These are phyloP conservation scores for Anguilla obscura DNA, from an alignment of 2,797 vertebrate genomes.

Conservation along the genomic window DNA sequence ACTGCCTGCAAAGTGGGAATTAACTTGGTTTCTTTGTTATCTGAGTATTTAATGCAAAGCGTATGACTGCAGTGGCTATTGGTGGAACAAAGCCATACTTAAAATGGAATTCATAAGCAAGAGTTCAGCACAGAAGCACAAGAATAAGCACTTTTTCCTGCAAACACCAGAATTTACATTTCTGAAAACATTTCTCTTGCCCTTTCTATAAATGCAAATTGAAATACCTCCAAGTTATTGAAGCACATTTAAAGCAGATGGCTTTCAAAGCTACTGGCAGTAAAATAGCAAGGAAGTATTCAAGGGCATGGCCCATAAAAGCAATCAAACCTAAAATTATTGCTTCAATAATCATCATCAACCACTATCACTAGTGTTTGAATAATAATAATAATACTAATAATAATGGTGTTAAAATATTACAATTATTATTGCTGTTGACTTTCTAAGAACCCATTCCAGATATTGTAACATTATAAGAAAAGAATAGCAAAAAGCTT, in stretches of 20 bases:
- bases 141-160: slow-evolving; percentile 29
- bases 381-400: slow-evolving; percentile 1
- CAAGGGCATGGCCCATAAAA: background rate
- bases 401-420: background rate
- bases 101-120: slow-evolving; percentile 22
- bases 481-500: background rate
- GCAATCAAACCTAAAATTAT: background rate
- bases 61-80: background rate
- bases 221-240: slow-evolving; percentile 22
- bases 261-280: background rate
- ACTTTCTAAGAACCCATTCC: background rate
- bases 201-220: slow-evolving; percentile 31
- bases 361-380: background rate
- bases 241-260: slow-evolving; percentile 4
- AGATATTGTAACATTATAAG: background rate
- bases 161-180: slow-evolving; percentile 39
- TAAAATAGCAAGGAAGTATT: background rate
- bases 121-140: slow-evolving; percentile 31
- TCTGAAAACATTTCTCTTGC: slow-evolving; percentile 14
- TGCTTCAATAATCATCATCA: background rate
- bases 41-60: slow-evolving; percentile 8
- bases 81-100: slow-evolving; percentile 16
- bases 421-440: background rate
- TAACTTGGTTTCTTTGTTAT: slow-evolving; percentile 1
- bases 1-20: background rate